Evolutionary conservation across 2,888 invertebrate genomes (phyloP).

Genomic region (Eupelmus urozonus): DNA sequence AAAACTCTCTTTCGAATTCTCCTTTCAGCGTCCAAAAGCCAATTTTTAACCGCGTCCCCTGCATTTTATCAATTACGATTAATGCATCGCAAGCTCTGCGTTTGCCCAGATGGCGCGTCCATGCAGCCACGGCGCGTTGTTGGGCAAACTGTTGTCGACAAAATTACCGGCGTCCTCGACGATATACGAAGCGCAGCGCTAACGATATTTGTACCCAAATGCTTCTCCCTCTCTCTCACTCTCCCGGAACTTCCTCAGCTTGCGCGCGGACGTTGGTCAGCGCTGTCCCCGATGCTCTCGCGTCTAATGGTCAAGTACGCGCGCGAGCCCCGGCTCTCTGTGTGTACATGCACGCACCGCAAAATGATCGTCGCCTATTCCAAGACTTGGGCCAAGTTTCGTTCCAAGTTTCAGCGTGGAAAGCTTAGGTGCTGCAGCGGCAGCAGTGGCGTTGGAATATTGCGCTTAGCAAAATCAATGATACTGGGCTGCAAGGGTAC

Average conservation of each 20-base stretch:
- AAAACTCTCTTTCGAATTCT: too few species aligned
- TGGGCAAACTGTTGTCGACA: constrained; percentile 70
- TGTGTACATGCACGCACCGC: constrained; percentile 62
- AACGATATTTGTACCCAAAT: constrained; percentile 75
- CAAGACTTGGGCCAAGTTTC: constrained; percentile 42
- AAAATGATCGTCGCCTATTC: constrained; percentile 70
- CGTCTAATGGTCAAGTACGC: constrained; percentile 74
- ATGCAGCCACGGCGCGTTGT: constrained; percentile 66
- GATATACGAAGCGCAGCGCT: constrained; percentile 67
- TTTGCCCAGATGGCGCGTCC: background rate
- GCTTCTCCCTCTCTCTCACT: constrained; percentile 58
- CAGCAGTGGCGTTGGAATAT: constrained; percentile 9
- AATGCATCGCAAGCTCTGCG: background rate
- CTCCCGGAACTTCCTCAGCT: constrained; percentile 57
- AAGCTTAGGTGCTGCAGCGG: constrained; percentile 10
- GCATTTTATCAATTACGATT: constrained; percentile 10
- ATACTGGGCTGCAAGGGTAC: constrained; percentile 1
- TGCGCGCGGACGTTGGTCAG: constrained; percentile 61
- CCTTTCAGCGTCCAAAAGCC: too few species aligned
- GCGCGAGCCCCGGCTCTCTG: constrained; percentile 51
- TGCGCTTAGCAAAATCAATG: constrained; percentile 49
- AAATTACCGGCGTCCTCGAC: constrained; percentile 70
- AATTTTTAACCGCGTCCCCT: background rate
- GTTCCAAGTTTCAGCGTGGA: constrained; percentile 47
- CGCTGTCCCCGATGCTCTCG: constrained; percentile 61